Evolutionary conservation across 2,888 invertebrate species (phyloP).

Genomic region (Emmelina monodactyla): DNA sequence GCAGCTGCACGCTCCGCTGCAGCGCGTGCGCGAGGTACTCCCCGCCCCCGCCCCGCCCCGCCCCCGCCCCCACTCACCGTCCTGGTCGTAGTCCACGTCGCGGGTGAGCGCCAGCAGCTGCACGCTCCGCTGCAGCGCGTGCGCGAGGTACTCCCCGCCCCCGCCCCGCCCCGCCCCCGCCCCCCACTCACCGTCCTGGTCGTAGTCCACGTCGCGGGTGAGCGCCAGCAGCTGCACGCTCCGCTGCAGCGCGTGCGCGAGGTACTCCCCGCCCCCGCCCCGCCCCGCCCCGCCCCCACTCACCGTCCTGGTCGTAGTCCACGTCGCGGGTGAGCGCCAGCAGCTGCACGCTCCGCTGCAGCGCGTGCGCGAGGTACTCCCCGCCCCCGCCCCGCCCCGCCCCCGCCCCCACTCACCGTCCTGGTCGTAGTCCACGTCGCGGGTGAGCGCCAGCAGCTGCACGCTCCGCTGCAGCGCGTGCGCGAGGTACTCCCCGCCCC

Average conservation of each 20-base stretch:
- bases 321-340: not conserved
- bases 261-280: not conserved
- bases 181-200: not conserved
- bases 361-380: not conserved
- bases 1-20: not conserved
- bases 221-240: not conserved
- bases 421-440: not conserved
- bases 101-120: not conserved
- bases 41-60: not conserved
- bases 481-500: not conserved
- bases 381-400: not conserved
- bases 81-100: not conserved
- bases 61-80: not conserved
- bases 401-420: not conserved
- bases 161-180: not conserved
- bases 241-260: not conserved
- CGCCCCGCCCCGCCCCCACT: not conserved
- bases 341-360: not conserved
- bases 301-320: not conserved
- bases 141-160: not conserved
- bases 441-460: not conserved
- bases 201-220: not conserved
- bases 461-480: not conserved
- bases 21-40: not conserved
- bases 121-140: not conserved